These are phyloP conservation scores for Yponomeuta plumbellus DNA, from an alignment of 2,888 invertebrate genomes.

Conservation along the genomic window DNA sequence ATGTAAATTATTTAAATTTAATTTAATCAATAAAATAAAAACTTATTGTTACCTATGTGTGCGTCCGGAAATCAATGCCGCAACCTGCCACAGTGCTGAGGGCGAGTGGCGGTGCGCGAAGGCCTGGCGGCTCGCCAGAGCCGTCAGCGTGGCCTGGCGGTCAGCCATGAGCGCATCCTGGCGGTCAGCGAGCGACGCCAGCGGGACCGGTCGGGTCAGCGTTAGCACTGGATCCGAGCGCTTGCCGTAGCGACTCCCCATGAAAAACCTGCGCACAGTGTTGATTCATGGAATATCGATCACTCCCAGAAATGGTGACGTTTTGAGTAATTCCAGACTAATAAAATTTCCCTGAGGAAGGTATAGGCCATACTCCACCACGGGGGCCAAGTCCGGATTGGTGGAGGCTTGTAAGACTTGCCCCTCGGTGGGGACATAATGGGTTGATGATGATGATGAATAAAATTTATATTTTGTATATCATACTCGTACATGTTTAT, in stretches of 20 bases:
- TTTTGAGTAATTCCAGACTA: no score
- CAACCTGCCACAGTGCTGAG: background rate
- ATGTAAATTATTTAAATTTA: no score
- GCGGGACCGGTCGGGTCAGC: constrained; percentile 19
- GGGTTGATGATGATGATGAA: no score
- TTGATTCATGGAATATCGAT: background rate
- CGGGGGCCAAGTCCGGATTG: no score
- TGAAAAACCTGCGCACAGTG: constrained; percentile 37
- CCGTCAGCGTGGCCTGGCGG: background rate
- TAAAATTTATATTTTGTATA: no score
- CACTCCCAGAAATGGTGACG: no score
- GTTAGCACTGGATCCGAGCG: constrained; percentile 33
- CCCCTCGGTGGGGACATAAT: no score
- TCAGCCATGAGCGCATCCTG: background rate
- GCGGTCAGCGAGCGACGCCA: constrained; percentile 18
- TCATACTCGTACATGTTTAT: no score
- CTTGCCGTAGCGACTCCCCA: constrained; percentile 55
- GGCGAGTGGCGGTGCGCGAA: background rate
- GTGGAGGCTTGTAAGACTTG: no score
- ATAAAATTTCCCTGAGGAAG: no score
- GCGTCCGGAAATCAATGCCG: background rate
- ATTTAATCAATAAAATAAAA: no score
- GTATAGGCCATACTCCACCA: no score
- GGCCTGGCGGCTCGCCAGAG: background rate
- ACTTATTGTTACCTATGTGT: background rate